Conservation (phyloP, 2,113 vertebrate genomes). For the Jaculus jaculus region DNA sequence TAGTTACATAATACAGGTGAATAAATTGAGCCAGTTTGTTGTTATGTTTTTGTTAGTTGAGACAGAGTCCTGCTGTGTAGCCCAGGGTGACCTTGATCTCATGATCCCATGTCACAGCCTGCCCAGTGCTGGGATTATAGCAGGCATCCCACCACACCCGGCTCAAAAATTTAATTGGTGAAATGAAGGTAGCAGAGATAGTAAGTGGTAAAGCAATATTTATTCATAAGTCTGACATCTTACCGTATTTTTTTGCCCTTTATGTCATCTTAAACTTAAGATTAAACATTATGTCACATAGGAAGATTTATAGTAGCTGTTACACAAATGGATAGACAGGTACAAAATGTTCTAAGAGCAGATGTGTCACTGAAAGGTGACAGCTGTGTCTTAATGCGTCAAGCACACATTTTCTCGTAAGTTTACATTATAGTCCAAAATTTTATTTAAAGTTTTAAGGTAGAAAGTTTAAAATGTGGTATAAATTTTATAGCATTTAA, state of each 20-base stretch:
- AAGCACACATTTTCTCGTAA: background rate
- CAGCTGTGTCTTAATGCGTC: background rate
- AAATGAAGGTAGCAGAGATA: slow-evolving; percentile 1
- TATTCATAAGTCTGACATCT: background rate
- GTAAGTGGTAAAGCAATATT: background rate
- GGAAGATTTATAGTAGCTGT: background rate
- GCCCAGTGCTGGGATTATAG: background rate
- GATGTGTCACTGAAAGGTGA: background rate
- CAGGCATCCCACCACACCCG: background rate
- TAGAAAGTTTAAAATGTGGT: background rate
- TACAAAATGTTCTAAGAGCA: background rate
- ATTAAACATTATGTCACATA: background rate
- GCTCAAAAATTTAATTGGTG: background rate
- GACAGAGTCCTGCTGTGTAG: background rate
- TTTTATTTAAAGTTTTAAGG: slow-evolving; percentile 30
- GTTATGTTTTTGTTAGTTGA: background rate
- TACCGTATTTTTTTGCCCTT: background rate
- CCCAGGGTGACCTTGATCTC: background rate
- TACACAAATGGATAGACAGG: background rate
- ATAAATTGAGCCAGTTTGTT: background rate
- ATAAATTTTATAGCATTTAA: background rate
- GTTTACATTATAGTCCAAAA: background rate
- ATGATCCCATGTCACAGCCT: background rate
- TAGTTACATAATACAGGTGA: background rate
- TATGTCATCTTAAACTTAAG: background rate